phyloP scores from a whole-genome alignment of 2,113 vertebrate species.

The Oncorhynchus kisutch region DNA sequence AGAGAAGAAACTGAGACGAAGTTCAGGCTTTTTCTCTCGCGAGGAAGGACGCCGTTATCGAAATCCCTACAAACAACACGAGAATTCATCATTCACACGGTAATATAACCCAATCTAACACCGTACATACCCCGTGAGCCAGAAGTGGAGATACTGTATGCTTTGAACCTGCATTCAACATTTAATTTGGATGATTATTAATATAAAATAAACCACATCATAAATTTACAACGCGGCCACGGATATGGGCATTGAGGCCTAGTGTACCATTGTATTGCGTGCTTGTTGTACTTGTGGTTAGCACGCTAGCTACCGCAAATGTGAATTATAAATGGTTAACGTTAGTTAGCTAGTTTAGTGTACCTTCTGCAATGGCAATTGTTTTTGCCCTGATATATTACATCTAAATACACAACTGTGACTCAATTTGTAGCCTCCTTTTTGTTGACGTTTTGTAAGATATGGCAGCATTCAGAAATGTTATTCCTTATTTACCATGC shows the following conservation, averaged over 20 bases:
- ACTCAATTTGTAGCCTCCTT: too few species aligned
- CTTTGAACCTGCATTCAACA: slow-evolving; percentile 8
- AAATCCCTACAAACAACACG: slow-evolving; percentile 97
- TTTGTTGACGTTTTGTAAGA: too few species aligned
- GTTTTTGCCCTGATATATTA: too few species aligned
- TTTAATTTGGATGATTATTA: neutral
- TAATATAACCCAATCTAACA: slow-evolving; percentile 87
- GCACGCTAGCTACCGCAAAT: slow-evolving; percentile 21
- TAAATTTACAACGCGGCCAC: slow-evolving; percentile 34
- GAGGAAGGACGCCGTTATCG: slow-evolving; percentile 99
- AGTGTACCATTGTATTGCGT: slow-evolving; percentile 23
- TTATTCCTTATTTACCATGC: too few species aligned
- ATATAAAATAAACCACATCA: neutral
- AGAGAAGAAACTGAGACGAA: neutral
- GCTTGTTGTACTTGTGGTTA: slow-evolving; percentile 31
- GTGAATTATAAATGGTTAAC: neutral
- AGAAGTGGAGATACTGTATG: neutral
- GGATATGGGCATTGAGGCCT: slow-evolving; percentile 39
- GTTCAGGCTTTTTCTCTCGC: slow-evolving; percentile 85
- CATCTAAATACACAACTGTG: too few species aligned
- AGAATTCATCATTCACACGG: slow-evolving; percentile 98
- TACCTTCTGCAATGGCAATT: neutral
- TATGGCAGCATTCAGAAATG: too few species aligned
- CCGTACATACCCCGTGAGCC: slow-evolving; percentile 58
- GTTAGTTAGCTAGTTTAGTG: neutral